Evolutionary conservation across 2,888 invertebrate species (phyloP), one percentile per base, ranked within the genome.

Genomic region (Byasa hedistus): DNA sequence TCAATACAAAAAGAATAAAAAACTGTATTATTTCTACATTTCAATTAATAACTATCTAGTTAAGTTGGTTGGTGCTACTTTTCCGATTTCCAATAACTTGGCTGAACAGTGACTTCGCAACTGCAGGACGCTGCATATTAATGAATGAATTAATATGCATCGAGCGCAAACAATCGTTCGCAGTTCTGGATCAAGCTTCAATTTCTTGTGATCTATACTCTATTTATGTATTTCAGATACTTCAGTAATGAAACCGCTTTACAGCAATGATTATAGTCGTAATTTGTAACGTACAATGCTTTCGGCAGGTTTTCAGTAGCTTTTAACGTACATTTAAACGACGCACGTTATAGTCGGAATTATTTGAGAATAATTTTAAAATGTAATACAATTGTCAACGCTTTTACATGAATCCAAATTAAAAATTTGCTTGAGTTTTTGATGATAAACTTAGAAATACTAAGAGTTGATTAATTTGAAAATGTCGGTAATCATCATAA

Each of bases 71-170:
- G n/a, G 22, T 54, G 12, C 22, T 15, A 54, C 12, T 22, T 54
- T 54, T 61, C 23, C 19, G 51, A 66, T 51, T 61, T 61, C 51
- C 57, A 66, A 55, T 62, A 58, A 57, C 54, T 22, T 24, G 52
- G 58, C 44, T 44, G 48, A 66, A 66, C 24, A 63, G 57, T 57
- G 54, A 54, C 51, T 66, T 55, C 59, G 58, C 21, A 54, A 54
- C 57, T 61, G 56, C 63, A 51, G 57, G 3, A 57, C 22, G 55
- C 61, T 54, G 52, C 52, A 54, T 54, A 54, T 54, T 54, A 54
- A 54, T 54, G 52, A 54, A 54, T 54, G 15, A n/a, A 63, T 66
- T 66, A 66, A 66, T 66, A 66, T 66, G 62, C 66, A 63, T 66
- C 22, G 62, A 66, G 32, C 56, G 63, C 66, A 62, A 63, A 59